Conservation (phyloP, 1,140 invertebrate genomes). For the Lordiphosa collinella region DNA sequence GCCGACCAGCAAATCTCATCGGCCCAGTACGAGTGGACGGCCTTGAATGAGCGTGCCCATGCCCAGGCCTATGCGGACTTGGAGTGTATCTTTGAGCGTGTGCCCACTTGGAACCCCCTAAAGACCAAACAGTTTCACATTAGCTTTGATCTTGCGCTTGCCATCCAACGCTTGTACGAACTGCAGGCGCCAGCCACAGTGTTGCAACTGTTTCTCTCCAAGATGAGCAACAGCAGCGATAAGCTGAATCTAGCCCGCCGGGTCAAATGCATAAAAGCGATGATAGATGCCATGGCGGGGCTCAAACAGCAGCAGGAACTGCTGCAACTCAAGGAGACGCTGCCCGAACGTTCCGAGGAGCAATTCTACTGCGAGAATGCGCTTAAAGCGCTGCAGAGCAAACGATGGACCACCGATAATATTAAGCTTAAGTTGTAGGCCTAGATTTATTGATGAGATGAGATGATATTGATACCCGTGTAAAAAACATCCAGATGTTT, state of each 20-base stretch:
- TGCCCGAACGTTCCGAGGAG: slow-evolving; percentile 67
- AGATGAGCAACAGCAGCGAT: slow-evolving; percentile 64
- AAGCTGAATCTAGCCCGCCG: slow-evolving; percentile 60
- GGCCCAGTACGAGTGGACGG: slow-evolving; percentile 77
- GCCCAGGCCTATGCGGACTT: slow-evolving; percentile 73
- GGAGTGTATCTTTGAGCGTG: slow-evolving; percentile 73
- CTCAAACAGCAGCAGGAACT: slow-evolving; percentile 71
- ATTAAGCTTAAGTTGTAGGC: slow-evolving; percentile 66
- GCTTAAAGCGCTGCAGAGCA: slow-evolving; percentile 64
- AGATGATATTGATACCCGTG: too few relatives aligned
- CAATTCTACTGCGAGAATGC: slow-evolving; percentile 78
- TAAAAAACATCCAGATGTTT: too few relatives aligned
- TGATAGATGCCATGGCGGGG: slow-evolving; percentile 69
- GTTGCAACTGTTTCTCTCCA: slow-evolving; percentile 67
- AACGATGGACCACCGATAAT: slow-evolving; percentile 76
- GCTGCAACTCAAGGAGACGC: slow-evolving; percentile 55
- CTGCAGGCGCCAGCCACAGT: slow-evolving; percentile 64
- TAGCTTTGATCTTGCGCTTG: slow-evolving; percentile 66
- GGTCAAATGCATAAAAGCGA: slow-evolving; percentile 66
- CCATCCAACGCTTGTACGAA: slow-evolving; percentile 59
- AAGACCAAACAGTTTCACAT: slow-evolving; percentile 77
- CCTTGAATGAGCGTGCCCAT: slow-evolving; percentile 68
- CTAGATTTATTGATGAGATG: too few relatives aligned
- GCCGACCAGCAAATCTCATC: slow-evolving; percentile 65
- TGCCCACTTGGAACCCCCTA: slow-evolving; percentile 64